Percentiles rank a stretch among this genome's conserved stretches.
phyloP scores from a whole-genome alignment of 1,140 invertebrate genomes.

The Helicoverpa armigera region DNA sequence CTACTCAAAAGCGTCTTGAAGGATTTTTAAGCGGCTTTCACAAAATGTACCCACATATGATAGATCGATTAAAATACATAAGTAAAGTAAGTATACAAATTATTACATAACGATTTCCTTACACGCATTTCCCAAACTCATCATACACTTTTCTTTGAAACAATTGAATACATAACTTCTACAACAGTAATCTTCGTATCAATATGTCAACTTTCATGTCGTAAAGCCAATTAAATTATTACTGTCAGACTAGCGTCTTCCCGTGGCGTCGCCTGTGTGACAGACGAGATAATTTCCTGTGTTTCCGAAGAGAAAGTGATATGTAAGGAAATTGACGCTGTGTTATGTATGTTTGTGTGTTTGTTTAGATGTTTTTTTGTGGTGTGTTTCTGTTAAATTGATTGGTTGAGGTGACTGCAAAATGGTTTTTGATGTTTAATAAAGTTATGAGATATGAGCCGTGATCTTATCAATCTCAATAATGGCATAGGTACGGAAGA shows the following conservation, averaged over 20 bases:
- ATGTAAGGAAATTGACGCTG: constrained; percentile 23
- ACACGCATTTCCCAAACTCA: background rate
- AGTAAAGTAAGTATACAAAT: too few relatives aligned
- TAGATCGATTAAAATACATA: too few relatives aligned
- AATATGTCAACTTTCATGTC: constrained; percentile 35
- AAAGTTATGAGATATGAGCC: too few relatives aligned
- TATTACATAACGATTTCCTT: background rate
- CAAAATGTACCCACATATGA: too few relatives aligned
- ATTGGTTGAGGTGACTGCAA: too few relatives aligned
- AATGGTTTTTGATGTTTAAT: too few relatives aligned
- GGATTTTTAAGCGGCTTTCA: too few relatives aligned
- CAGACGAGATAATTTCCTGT: constrained; percentile 49
- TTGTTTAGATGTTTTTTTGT: constrained; percentile 2
- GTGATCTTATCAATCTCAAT: too few relatives aligned
- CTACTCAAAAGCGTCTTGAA: too few relatives aligned
- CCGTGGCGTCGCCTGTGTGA: constrained; percentile 2
- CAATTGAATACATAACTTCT: background rate
- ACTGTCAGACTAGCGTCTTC: background rate
- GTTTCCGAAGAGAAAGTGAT: constrained; percentile 52
- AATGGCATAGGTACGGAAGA: too few relatives aligned
- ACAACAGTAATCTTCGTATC: constrained; percentile 26
- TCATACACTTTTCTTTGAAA: background rate
- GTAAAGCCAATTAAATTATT: constrained; percentile 18
- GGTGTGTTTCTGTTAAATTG: background rate
- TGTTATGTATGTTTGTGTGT: constrained; percentile 8